Evolutionary conservation across 2,113 vertebrate genomes (phyloP), one percentile per base, ranked within the genome.

Genomic region (Aphelocoma coerulescens): DNA sequence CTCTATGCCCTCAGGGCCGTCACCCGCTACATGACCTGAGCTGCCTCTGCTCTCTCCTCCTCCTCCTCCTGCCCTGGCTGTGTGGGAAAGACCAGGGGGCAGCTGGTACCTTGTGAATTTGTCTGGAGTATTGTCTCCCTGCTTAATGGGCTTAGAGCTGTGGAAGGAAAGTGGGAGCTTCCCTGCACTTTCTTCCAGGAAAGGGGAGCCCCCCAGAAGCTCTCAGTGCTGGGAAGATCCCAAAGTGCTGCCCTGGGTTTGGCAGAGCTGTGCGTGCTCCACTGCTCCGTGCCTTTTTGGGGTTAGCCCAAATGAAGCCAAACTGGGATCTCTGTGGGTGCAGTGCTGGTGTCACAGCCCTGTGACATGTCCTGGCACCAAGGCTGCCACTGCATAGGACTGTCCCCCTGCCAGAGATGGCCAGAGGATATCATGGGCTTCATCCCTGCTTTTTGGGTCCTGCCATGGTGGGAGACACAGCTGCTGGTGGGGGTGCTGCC

Each of bases 1-100:
- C 98, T 99, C 13, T 99, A 99, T 2, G 98, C 98, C 26, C 98
- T 99, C 37, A 95, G 99, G 4, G 99, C 99, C 2, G 97, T 98
- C 96, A 98, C 98, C 28, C 97, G 97, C 65, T 98, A 98, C 91
- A 98, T 98, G 98, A 98, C 98, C 90, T 98, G 98, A 98, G 74
- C 78, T 3, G 6, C 30, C 51, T 18, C 46, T 7, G 87, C 90
- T 67, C 83, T 82, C 67, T 87, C 78, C 77, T 93, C 52, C 41
- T 91, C 62, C 41, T 91, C 63, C 71, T 67, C 63, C 84, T 76
- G 58, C 72, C 54, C 30, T 65, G 14, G 27, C 44, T 11, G 12
- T 6, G 26, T 4, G 8, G 41, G 22, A 17, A 24, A 10, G 73
- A 32, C 16, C 16, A 0, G 73, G 83, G 9, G 68, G 44, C 46